Conservation (phyloP, 1,140 invertebrate genomes). For the Venustaconcha ellipsiformis region DNA sequence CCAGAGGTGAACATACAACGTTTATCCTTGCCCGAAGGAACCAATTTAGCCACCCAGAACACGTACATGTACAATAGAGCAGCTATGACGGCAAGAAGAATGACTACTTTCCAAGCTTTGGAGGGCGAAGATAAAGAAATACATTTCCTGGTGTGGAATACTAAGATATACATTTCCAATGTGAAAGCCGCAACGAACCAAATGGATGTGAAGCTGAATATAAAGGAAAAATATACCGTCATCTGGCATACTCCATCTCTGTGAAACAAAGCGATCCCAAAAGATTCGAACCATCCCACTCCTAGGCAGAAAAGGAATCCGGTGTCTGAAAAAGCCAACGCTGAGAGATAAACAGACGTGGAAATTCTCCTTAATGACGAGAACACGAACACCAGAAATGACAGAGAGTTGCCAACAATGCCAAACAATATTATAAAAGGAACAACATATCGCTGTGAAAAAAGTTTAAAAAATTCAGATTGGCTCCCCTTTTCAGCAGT, state of each 20-base stretch:
- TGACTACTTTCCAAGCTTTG: slow-evolving; percentile 36
- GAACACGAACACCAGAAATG: slow-evolving; percentile 73
- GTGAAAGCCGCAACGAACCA: slow-evolving; percentile 68
- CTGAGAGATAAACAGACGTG: slow-evolving; percentile 75
- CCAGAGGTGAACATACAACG: slow-evolving; percentile 30
- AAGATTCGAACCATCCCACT: slow-evolving; percentile 72
- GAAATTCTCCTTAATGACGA: slow-evolving; percentile 73
- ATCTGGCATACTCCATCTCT: slow-evolving; percentile 58
- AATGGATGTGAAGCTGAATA: slow-evolving; percentile 65
- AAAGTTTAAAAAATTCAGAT: too few species aligned
- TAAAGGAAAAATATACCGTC: slow-evolving; percentile 60
- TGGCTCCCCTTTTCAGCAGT: too few species aligned
- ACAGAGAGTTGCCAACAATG: slow-evolving; percentile 73
- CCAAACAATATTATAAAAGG: slow-evolving; percentile 72
- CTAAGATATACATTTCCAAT: slow-evolving; percentile 64
- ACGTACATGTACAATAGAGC: slow-evolving; percentile 47
- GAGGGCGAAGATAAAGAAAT: slow-evolving; percentile 51
- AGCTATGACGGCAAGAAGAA: slow-evolving; percentile 38
- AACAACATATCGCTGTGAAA: slow-evolving; percentile 68
- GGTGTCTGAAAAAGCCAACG: slow-evolving; percentile 73
- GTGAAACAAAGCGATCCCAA: slow-evolving; percentile 68
- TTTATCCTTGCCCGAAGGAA: slow-evolving; percentile 17
- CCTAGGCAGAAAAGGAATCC: slow-evolving; percentile 72
- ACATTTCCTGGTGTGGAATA: slow-evolving; percentile 61
- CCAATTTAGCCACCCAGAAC: slow-evolving; percentile 45